phyloP scores from a whole-genome alignment of 2,113 vertebrate genomes.

The Oncorhynchus gorbuscha region DNA sequence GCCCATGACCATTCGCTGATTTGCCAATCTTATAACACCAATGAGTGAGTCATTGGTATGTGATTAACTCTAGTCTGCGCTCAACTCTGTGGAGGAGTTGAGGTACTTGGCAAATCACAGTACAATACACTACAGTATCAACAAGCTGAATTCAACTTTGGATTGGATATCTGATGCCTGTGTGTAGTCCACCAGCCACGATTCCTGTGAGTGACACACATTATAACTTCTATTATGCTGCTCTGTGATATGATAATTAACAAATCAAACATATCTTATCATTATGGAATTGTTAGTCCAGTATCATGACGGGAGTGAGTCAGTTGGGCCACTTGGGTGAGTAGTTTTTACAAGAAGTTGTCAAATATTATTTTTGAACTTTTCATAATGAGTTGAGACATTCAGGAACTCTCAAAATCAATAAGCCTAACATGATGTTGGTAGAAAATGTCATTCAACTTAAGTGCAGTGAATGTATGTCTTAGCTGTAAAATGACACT shows the following conservation, averaged over 20 bases:
- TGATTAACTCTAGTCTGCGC: too few species aligned
- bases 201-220: neutral
- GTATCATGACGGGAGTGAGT: conserved; percentile 62
- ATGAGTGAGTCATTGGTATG: too few species aligned
- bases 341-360: neutral
- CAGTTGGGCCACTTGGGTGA: conserved; percentile 42
- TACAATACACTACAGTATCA: neutral
- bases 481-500: neutral
- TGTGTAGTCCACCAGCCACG: neutral
- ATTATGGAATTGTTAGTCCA: conserved; percentile 64
- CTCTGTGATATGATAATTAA: neutral
- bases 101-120: neutral
- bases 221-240: neutral
- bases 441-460: neutral
- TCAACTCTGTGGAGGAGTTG: neutral
- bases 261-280: neutral
- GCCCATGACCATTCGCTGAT: too few species aligned
- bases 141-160: neutral
- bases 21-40: too few species aligned
- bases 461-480: neutral
- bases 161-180: neutral
- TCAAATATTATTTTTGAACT: neutral
- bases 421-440: neutral
- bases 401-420: neutral
- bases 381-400: neutral